Conservation (phyloP, 2,797 vertebrate genomes). For the Siniperca scherzeri region DNA sequence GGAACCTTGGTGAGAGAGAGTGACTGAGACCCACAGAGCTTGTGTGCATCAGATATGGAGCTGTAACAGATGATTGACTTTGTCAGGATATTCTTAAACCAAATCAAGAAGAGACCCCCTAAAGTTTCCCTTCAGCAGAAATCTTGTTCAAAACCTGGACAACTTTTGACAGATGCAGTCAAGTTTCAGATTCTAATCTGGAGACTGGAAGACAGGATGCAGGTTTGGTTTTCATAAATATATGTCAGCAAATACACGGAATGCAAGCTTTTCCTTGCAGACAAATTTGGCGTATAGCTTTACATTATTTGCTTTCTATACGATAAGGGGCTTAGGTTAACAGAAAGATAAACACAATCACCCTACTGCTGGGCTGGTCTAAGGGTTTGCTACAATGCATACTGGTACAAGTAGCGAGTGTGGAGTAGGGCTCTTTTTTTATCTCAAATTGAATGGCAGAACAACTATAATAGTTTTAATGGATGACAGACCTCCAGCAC, state of each 20-base stretch:
- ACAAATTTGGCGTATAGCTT: not conserved
- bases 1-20: not conserved
- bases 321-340: not conserved
- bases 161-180: conserved; percentile 16
- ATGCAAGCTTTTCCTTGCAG: not conserved
- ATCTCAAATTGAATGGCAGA: not conserved
- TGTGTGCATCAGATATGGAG: conserved; percentile 4
- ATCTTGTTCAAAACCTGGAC: not conserved
- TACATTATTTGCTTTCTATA: not conserved
- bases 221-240: not conserved
- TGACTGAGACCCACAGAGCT: not conserved
- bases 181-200: conserved; percentile 7
- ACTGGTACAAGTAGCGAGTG: not conserved
- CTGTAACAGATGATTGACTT: conserved; percentile 10
- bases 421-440: not conserved
- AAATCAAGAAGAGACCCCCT: not conserved
- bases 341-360: not conserved
- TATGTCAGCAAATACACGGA: not conserved
- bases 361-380: too few species aligned
- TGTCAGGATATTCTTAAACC: conserved; percentile 8
- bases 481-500: not conserved
- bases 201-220: not conserved
- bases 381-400: not conserved
- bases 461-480: not conserved
- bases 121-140: not conserved